Base-by-base conservation (phyloP, 2,113 vertebrate genomes). In the Amblyornis subalaris region DNA sequence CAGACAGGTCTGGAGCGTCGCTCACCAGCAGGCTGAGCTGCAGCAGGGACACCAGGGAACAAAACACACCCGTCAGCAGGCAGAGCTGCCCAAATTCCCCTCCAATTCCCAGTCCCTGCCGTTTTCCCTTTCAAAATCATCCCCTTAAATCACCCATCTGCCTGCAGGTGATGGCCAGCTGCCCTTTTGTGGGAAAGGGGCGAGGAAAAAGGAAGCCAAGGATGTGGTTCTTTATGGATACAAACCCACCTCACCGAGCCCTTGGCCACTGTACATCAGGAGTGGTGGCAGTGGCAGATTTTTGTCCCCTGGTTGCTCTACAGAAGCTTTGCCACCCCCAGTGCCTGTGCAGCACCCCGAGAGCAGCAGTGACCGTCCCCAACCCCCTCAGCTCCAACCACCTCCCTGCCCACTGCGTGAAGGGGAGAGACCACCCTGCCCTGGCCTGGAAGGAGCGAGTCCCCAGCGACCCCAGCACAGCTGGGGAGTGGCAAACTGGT, bases 1-100 rank as follows among this genome's bases (percentile, higher is more conserved):
- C 98, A 0, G 98, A 98, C 74, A 99, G 98, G 93, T 99, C 99
- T 0, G 99, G 99, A 57, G 99, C 99, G 4, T 99, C 98, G 7
- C 98, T 99, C 77, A 99, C 99, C 77, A 97, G 96, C 92, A 99
- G 98, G 95, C 98, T 98, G 91, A 99, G 98, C 99, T 99, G 98
- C 23, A 93, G 65, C 10, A 9, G 90, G 64, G 64, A 64, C 47
- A 33, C 8, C 14, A 3, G 51, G 74, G 21, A 33, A 53, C 15
- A 18, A 25, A 48, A n/a, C 36, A 36, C 61, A 50, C 33, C 42
- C 8, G 53, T 91, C 5, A 87, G 92, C 69, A 17, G 74, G 45
- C 58, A 80, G 20, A 36, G 66, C 71, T 12, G 9, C 79, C 64
- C 3, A 3, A 28, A 14, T 0, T 35, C 2, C 50, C 61, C 48